These are phyloP conservation scores for Rafetus swinhoei DNA, from an alignment of 2,113 vertebrate genomes.

Conservation along the genomic window DNA sequence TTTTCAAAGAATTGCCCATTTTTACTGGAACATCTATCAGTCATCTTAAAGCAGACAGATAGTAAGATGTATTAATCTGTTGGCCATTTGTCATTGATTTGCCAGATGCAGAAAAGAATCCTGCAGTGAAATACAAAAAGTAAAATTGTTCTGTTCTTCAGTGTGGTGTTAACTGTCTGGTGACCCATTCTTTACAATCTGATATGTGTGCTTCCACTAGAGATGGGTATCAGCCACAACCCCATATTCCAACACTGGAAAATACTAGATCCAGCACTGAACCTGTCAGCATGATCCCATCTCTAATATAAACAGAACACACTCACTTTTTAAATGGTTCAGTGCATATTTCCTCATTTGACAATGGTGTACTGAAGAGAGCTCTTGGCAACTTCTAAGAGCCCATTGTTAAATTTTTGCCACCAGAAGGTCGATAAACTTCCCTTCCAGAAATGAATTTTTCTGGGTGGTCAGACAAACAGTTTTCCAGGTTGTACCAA, in stretches of 20 bases:
- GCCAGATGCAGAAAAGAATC: background rate
- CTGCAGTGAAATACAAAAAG: background rate
- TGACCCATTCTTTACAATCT: background rate
- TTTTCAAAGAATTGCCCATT: background rate
- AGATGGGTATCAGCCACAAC: background rate
- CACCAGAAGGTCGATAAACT: background rate
- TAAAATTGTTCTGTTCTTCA: background rate
- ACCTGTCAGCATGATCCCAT: background rate
- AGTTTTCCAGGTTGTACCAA: no score
- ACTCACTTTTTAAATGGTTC: background rate
- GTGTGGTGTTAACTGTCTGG: background rate
- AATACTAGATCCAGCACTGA: background rate
- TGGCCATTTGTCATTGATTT: background rate
- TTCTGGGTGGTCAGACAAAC: background rate
- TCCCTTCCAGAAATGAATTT: background rate
- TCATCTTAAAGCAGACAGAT: background rate
- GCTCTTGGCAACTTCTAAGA: background rate
- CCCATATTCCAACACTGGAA: background rate
- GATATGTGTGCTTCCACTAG: fast-evolving
- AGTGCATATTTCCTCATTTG: background rate
- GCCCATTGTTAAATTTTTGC: background rate
- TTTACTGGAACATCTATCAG: background rate
- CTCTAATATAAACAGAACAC: background rate
- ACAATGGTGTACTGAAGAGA: background rate
- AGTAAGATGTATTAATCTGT: background rate